Base-by-base conservation (phyloP, 2,888 invertebrate species). In the Hofmannophila pseudospretella region DNA sequence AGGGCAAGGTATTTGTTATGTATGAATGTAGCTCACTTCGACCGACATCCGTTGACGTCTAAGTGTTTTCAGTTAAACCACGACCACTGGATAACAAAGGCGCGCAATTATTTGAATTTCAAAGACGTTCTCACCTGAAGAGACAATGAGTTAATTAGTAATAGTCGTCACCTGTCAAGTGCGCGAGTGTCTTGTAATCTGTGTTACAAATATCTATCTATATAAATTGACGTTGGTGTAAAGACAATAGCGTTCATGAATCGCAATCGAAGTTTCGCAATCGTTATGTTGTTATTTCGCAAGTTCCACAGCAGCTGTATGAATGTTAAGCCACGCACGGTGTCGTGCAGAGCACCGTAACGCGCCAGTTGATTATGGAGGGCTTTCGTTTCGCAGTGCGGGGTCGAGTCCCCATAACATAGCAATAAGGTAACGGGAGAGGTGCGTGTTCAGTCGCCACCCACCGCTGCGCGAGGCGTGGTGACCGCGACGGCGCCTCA, bases 401-500 rank as follows among this genome's bases (percentile, higher is more conserved):
- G 76, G 76, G 74, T 77, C 78, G 69, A 65, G 76, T 76, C 77
- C 77, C 79, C 76, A 67, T 80, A 73, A 74, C 78, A 75, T 77
- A 61, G 80, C 77, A 76, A 76, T 81, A 74, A 82, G 82, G 81
- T 84, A 85, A 84, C 85, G 85, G 84, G 84, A 82, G 82, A 78
- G 79, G 71, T 77, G 76, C 73, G 77, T 72, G 74, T 58, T 70
- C 68, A 68, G 76, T 73, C 60, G 71, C 78, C 81, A 81, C 82
- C 81, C 81, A 75, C 76, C 79, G 72, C 69, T 64, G 75, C 75
- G 82, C 78, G 73, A 74, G 73, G 79, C 77, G 70, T 68, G 80
- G 71, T 72, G 72, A 67, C 74, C 66, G 71, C 63, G 71, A 63
- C 72, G 67, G 64, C 73, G 67, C 59, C 39, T 20, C 29, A 22